Evolutionary conservation across 2,888 invertebrate genomes (phyloP).

Genomic region (Sphaerophoria taeniata): DNA sequence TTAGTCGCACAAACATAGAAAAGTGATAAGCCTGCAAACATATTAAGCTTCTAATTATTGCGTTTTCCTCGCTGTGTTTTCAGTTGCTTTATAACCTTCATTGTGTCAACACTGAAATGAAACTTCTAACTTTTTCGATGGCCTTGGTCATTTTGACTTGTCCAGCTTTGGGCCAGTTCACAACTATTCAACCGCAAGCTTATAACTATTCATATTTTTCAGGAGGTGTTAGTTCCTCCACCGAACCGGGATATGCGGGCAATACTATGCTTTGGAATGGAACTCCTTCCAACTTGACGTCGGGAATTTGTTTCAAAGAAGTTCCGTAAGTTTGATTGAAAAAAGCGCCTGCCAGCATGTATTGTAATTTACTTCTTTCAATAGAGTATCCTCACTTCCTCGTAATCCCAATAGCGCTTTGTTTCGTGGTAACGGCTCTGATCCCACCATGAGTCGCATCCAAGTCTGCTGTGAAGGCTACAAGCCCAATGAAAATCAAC

Average conservation of each 20-base stretch:
- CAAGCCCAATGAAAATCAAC: conserved; percentile 84
- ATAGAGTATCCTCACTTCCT: conserved; percentile 79
- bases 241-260: conserved; percentile 69
- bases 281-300: conserved; percentile 42
- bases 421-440: conserved; percentile 82
- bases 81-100: conserved; percentile 44
- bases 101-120: conserved; percentile 43
- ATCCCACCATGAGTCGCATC: conserved; percentile 84
- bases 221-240: no score
- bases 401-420: conserved; percentile 77
- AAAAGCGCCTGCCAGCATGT: neutral
- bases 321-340: conserved; percentile 78
- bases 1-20: no score
- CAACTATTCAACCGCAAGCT: no score
- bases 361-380: conserved; percentile 1
- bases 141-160: conserved; percentile 42
- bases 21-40: no score
- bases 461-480: conserved; percentile 89
- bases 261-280: conserved; percentile 71
- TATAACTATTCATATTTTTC: no score
- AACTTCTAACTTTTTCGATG: conserved; percentile 35
- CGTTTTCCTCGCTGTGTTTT: no score
- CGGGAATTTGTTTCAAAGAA: conserved; percentile 75
- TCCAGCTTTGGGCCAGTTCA: neutral
- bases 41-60: no score